Conservation (phyloP, 2,797 vertebrate genomes). For the Staurois parvus region DNA sequence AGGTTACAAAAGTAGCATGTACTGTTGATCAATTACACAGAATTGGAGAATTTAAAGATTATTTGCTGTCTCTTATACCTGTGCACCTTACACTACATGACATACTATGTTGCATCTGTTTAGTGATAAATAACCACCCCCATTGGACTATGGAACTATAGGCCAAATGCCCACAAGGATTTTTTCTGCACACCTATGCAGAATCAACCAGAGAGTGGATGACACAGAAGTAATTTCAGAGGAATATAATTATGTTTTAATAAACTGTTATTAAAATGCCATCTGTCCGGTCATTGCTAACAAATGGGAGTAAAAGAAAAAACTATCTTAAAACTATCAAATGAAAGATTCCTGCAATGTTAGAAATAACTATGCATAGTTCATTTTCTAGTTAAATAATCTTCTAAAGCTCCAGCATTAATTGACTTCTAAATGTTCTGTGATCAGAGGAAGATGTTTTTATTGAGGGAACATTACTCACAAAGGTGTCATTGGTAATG, state of each 20-base stretch:
- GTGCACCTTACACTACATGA: no score
- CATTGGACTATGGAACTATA: not conserved
- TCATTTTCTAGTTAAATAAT: conserved; percentile 12
- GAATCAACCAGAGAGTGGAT: no score
- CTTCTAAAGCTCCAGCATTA: conserved; percentile 57
- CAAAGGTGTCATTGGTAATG: conserved; percentile 68
- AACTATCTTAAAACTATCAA: not conserved
- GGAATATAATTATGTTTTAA: not conserved
- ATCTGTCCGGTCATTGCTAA: not conserved
- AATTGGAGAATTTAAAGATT: no score
- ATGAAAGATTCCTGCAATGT: conserved; percentile 5
- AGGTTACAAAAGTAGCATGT: no score
- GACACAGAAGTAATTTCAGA: not conserved
- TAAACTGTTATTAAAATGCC: not conserved
- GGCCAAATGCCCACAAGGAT: no score
- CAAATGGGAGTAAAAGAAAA: not conserved
- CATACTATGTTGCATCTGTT: no score
- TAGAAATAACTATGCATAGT: not conserved
- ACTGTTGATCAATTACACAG: no score
- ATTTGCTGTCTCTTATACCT: no score
- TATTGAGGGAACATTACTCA: conserved; percentile 66
- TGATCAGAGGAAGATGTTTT: conserved; percentile 59
- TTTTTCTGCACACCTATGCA: no score
- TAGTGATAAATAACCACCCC: no score
- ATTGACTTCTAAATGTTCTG: conserved; percentile 66